Base-by-base conservation (phyloP, 2,888 invertebrate species). In the Lasioglossum leucozonium region DNA sequence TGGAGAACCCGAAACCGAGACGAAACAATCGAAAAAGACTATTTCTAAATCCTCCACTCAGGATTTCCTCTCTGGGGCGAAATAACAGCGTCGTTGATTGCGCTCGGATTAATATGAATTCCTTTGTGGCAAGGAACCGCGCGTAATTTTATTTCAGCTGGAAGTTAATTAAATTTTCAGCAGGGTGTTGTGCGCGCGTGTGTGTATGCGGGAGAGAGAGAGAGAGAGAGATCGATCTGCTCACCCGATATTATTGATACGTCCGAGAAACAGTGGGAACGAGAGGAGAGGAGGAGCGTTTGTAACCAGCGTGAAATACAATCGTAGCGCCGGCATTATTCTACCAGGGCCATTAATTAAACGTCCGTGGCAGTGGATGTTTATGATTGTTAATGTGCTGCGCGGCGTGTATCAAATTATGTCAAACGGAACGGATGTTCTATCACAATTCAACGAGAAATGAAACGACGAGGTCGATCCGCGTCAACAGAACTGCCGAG, bases 371-470 rank as follows among this genome's bases (percentile, higher is more conserved):
- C 71, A 71, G n/a, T 58, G 42, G 77, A 67, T 85, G 77, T 85
- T 85, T 84, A 84, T 84, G 77, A 81, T 76, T 76, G 74, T 79
- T 86, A 81, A 85, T 85, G 82, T 51, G 37, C 58, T 73, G 44
- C 40, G 11, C 51, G 65, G 47, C 72, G 85, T 81, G 77, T 69
- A 85, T 86, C 86, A 82, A 79, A 82, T 86, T 85, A 86, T 79
- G 71, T 79, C 79, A 72, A 69, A 55, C 79, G 74, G 58, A 72
- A 72, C 81, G 69, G 79, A 81, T 85, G 65, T 73, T 86, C 82
- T 62, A 79, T 82, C 77, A 72, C 86, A 72, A 82, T 85, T 79
- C 71, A 58, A 55, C 62, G 77, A 13, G 72, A 71, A 77, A 84
- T 47, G 84, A 82, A 77, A 73, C 22, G 58, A 69, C 58, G 77